Base-by-base conservation (phyloP, 92 coral and sea anemone species). In the Zoanthus solanderi region DNA sequence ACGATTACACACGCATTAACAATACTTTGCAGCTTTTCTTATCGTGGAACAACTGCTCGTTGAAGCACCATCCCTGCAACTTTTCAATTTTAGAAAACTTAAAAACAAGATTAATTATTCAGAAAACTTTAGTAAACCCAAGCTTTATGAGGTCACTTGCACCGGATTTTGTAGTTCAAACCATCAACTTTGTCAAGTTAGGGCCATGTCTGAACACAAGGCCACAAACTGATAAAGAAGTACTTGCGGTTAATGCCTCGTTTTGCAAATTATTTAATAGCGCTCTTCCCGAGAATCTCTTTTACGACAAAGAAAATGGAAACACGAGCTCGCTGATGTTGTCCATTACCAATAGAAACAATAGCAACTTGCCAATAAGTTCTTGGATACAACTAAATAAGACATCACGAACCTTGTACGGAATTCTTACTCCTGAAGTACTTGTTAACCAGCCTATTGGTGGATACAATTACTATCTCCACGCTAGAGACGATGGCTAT, bases 131-230 rank as follows among this genome's bases (percentile, higher is more conserved):
- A 71, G 88, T 86, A 28, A 89, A 73, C 60, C 45, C 78, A 28
- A 76, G 78, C 29, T 83, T 89, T 83, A 83, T 86, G 17, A 65
- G 84, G 63, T 56, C 67, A 7, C 79, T 89, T 86, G 44, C 48
- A 12, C 91, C 91, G 53, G 78, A 89, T 10, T 89, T 89, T 67
- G 50, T 89, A 31, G 83, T 89, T 47, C 72, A 58, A 37, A 50
- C 30, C 13, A 75, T 89, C 3, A 75, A 50, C n/a, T 63, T 80
- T 65, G 53, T 71, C 3, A 80, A 80, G 29, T 16, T 68, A 61
- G 91, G 91, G 67, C 84, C 91, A 0, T 89, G 91, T 63, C 83
- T 79, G 30, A 89, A 89, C 42, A 89, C 91, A 31, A 61, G 75
- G 6, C 91, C 91, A 1, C 44, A 75, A 29, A 9, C 84, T 54